phyloP scores from a whole-genome alignment of 2,113 vertebrate species.

The Etheostoma spectabile region DNA sequence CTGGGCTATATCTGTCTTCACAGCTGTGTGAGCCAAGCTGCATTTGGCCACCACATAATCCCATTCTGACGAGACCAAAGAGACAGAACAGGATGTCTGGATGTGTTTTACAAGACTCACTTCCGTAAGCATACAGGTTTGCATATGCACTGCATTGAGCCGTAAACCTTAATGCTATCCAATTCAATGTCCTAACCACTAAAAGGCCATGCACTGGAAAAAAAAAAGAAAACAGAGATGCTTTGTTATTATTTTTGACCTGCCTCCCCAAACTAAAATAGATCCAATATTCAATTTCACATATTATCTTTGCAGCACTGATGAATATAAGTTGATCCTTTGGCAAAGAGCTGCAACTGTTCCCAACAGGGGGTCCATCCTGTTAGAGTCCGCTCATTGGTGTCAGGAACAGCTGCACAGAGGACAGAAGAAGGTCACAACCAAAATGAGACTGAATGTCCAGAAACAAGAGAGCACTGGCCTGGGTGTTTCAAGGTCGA shows the following conservation, averaged over 20 bases:
- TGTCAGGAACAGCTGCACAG: constrained; percentile 75
- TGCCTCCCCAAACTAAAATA: constrained; percentile 43
- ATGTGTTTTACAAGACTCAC: constrained; percentile 66
- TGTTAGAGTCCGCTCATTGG: constrained; percentile 56
- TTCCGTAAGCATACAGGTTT: constrained; percentile 23
- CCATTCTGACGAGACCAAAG: constrained; percentile 53
- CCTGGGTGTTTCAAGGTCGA: constrained; percentile 69
- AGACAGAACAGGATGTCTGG: constrained; percentile 69
- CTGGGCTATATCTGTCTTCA: constrained; percentile 35
- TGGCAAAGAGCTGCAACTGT: constrained; percentile 61
- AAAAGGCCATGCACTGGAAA: background rate
- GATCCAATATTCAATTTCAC: constrained; percentile 56
- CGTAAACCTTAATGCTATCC: constrained; percentile 3
- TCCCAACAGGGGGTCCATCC: constrained; percentile 70
- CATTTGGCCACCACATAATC: constrained; percentile 44
- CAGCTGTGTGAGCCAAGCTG: constrained; percentile 47
- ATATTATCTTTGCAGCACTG: constrained; percentile 57
- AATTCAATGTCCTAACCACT: constrained; percentile 17
- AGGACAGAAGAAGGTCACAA: constrained; percentile 77
- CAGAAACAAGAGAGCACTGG: constrained; percentile 62
- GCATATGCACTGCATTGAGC: constrained; percentile 32
- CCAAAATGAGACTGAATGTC: constrained; percentile 60
- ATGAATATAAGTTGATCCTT: constrained; percentile 68
- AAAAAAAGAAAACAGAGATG: constrained; percentile 11
- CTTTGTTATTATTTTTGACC: constrained; percentile 11